Conservation (phyloP, 2,797 vertebrate genomes). For the Ispidina lecontei region DNA sequence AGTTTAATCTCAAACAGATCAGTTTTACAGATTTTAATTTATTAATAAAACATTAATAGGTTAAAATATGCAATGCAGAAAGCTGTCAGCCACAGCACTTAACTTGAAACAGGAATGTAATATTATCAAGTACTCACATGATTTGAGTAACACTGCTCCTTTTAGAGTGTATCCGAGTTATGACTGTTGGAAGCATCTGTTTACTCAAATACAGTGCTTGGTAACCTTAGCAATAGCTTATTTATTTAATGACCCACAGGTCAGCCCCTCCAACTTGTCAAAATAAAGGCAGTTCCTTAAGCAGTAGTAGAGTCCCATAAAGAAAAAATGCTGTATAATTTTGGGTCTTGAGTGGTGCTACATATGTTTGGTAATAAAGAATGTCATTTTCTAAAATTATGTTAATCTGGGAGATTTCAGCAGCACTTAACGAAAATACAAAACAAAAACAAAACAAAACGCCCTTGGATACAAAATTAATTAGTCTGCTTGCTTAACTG, state of each 20-base stretch:
- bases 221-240: conserved; percentile 63
- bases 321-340: neutral
- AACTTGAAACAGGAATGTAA: conserved; percentile 38
- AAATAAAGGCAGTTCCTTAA: neutral
- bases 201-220: conserved; percentile 48
- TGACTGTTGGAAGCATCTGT: conserved; percentile 22
- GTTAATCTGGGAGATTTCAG: conserved; percentile 3
- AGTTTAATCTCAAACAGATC: conserved; percentile 25
- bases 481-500: conserved; percentile 7
- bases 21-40: neutral
- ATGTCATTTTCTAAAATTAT: neutral
- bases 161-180: conserved; percentile 30
- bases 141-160: conserved; percentile 31
- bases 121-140: conserved; percentile 55
- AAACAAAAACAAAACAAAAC: conserved; percentile 36
- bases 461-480: conserved; percentile 42
- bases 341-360: neutral
- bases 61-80: conserved; percentile 14
- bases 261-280: neutral
- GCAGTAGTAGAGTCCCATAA: neutral
- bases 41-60: conserved; percentile 28
- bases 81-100: conserved; percentile 11
- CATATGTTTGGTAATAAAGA: neutral
- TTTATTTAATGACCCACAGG: conserved; percentile 13
- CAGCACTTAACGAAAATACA: neutral